These are phyloP conservation scores for Lamprotornis superbus DNA, from an alignment of 2,113 vertebrate species.

Conservation along the genomic window DNA sequence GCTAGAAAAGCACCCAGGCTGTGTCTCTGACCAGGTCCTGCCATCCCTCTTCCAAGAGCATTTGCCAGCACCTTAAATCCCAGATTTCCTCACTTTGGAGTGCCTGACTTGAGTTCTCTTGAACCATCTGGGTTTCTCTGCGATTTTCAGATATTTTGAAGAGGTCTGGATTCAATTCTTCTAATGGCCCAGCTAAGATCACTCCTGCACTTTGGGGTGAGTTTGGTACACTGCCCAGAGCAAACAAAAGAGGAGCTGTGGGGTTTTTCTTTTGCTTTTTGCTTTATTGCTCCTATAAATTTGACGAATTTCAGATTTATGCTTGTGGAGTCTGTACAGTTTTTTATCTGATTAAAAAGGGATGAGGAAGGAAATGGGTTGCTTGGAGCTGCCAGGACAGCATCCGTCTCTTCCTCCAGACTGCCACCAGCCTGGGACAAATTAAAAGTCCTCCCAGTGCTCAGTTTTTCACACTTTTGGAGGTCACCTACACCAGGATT, in stretches of 20 bases:
- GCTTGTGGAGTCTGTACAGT: not conserved
- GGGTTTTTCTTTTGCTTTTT: not conserved
- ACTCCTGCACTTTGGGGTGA: constrained; percentile 11
- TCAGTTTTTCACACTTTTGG: not conserved
- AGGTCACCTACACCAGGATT: not conserved
- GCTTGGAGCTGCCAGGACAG: not conserved
- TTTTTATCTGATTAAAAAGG: not conserved
- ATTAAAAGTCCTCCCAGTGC: not conserved
- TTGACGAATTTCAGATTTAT: not conserved
- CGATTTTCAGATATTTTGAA: not conserved
- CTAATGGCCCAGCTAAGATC: not conserved
- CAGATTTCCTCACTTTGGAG: not conserved
- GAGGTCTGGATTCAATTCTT: constrained; percentile 43
- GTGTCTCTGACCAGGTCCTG: accelerated
- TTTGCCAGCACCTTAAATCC: not conserved
- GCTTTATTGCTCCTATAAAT: not conserved
- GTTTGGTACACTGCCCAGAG: constrained; percentile 8
- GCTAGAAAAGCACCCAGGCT: not conserved
- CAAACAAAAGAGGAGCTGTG: constrained; percentile 19
- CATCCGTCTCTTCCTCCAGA: not conserved
- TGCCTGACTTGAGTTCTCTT: not conserved
- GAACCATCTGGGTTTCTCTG: not conserved
- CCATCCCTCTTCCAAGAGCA: not conserved
- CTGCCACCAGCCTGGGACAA: not conserved
- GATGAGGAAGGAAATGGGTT: not conserved